These are phyloP conservation scores for Indicator indicator DNA, from an alignment of 2,113 vertebrate species.

Conservation along the genomic window DNA sequence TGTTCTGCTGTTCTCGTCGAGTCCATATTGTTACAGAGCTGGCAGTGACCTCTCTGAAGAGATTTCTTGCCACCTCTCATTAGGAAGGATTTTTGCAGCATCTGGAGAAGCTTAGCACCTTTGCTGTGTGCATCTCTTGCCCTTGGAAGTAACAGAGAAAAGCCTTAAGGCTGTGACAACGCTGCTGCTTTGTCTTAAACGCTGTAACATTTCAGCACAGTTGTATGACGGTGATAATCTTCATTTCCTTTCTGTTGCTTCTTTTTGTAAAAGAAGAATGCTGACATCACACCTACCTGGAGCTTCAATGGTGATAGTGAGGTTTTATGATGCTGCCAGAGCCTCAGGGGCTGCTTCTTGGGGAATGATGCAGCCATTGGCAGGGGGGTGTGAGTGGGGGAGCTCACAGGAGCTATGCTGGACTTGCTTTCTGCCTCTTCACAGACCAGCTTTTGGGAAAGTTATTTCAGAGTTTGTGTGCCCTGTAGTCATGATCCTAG, in stretches of 20 bases:
- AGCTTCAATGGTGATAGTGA: background rate
- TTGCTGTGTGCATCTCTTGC: background rate
- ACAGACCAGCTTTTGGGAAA: background rate
- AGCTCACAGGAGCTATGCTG: rapidly evolving
- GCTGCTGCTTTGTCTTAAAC: background rate
- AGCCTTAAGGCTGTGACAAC: background rate
- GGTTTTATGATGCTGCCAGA: background rate
- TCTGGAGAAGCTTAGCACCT: background rate
- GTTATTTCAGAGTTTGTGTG: background rate
- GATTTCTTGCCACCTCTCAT: background rate
- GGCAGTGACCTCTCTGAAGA: background rate
- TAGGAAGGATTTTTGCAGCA: background rate
- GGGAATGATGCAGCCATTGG: background rate
- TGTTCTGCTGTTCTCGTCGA: background rate
- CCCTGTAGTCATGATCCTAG: background rate
- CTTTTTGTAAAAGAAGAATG: background rate
- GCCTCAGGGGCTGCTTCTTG: background rate
- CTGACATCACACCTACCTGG: background rate
- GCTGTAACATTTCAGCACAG: background rate
- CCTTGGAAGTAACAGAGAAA: background rate
- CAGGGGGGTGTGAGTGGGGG: too few species aligned
- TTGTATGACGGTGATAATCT: background rate
- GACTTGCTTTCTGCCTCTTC: background rate
- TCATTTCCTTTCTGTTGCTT: background rate
- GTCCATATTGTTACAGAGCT: background rate